Conservation (phyloP, 1,140 invertebrate species). For the Grapholita molesta region DNA sequence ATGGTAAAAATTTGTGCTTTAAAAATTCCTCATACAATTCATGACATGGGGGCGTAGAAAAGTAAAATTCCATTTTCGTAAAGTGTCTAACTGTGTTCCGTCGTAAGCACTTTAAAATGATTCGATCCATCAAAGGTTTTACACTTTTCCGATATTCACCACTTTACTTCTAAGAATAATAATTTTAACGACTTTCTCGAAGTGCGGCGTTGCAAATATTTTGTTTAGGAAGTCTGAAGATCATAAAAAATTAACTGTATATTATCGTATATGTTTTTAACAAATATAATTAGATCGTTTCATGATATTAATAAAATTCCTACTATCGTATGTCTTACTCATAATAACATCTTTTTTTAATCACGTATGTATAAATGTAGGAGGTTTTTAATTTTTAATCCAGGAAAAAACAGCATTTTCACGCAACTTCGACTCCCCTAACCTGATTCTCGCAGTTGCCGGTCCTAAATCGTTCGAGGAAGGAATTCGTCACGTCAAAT, state of each 20-base stretch:
- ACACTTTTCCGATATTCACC: conserved; percentile 9
- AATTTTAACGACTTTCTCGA: neutral
- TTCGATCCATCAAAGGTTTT: conserved; percentile 17
- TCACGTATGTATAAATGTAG: too few relatives aligned
- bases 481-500: conserved; percentile 6
- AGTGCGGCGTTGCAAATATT: neutral
- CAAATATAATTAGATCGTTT: too few relatives aligned
- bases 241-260: too few relatives aligned
- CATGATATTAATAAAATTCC: too few relatives aligned
- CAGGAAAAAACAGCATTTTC: neutral
- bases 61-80: conserved; percentile 16
- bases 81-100: conserved; percentile 16
- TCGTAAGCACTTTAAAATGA: conserved; percentile 18
- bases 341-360: too few relatives aligned
- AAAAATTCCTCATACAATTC: neutral
- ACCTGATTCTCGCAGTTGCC: neutral
- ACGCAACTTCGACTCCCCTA: neutral
- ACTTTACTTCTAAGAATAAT: conserved; percentile 9
- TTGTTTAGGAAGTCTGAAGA: neutral
- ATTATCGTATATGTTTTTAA: too few relatives aligned
- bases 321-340: too few relatives aligned
- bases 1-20: neutral
- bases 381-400: too few relatives aligned
- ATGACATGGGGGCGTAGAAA: neutral
- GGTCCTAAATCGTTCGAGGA: neutral